Base-by-base conservation (phyloP, 2,113 vertebrate genomes). In the Bagarius yarrelli region DNA sequence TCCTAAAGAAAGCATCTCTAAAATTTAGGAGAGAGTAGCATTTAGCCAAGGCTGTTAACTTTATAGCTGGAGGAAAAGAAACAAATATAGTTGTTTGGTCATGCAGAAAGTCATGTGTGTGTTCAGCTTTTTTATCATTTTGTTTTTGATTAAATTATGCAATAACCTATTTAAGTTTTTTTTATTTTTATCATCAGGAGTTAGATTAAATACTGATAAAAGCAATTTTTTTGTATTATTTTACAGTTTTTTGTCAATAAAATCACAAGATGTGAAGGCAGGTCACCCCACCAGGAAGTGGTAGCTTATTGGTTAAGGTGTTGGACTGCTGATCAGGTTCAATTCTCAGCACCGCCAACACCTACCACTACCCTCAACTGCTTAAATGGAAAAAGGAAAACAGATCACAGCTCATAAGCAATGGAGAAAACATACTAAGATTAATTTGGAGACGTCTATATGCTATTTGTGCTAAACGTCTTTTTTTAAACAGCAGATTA, bases 391-490 rank as follows among this genome's bases (percentile, higher is more conserved):
- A n/a, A n/a, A n/a, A n/a, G n/a, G n/a, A n/a, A n/a, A n/a, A n/a
- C n/a, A n/a, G n/a, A n/a, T n/a, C n/a, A n/a, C n/a, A n/a, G n/a
- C n/a, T n/a, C n/a, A n/a, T n/a, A n/a, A 67, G 83, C 80, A 36
- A 56, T 80, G 63, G 64, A 79, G 86, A 70, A 83, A 88, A 87
- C 78, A 81, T 81, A 81, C 73, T 53, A 56, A 76, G 30, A 76
- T 18, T 57, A 8, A 44, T 81, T 27, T 52, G 25, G 21, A 71
- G 47, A 14, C 78, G 80, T 80, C 5, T 18, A 32, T 71, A 8
- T 60, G 36, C 25, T 79, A 8, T 72, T 72, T 53, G 21, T 53
- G 32, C 18, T 5, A 8, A 19, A 14, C 52, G 14, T 50, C 32
- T 21, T 53, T 50, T 66, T 55, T 15, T n/a, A n/a, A 53, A n/a